These are phyloP conservation scores for Lepas anatifera DNA, from an alignment of 2,888 invertebrate species.

Conservation along the genomic window DNA sequence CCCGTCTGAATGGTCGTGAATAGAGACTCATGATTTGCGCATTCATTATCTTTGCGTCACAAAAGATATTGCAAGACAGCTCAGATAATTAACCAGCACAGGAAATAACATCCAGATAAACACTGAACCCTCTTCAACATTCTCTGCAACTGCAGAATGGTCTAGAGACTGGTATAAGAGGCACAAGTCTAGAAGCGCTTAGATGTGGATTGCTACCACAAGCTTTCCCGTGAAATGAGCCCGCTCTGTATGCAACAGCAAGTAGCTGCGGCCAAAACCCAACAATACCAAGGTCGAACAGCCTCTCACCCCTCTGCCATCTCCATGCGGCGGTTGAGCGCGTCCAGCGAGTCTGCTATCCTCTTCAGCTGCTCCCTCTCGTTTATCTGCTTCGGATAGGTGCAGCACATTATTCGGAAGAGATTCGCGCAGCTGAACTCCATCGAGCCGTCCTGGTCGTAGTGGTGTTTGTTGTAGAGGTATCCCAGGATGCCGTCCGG, in stretches of 20 bases:
- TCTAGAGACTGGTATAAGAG: no score
- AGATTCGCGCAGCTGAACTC: conserved; percentile 79
- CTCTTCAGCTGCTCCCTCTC: conserved; percentile 73
- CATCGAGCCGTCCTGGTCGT: conserved; percentile 71
- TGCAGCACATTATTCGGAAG: conserved; percentile 80
- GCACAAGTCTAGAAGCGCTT: no score
- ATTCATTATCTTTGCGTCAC: no score
- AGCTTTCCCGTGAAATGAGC: no score
- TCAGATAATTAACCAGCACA: no score
- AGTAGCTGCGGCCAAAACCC: not conserved
- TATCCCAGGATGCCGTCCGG: conserved; percentile 53
- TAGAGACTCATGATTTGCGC: no score
- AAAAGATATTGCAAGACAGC: no score
- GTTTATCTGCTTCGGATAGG: conserved; percentile 74
- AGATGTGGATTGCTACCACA: not conserved
- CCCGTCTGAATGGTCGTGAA: no score
- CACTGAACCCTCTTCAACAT: no score
- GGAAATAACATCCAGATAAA: no score
- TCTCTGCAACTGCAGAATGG: not conserved
- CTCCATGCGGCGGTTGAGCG: conserved; percentile 63
- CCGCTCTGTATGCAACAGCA: not conserved
- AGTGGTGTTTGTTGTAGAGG: conserved; percentile 46
- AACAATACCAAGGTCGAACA: no score
- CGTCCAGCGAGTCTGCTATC: conserved; percentile 70
- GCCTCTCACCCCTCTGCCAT: conserved; percentile 48